Conservation (phyloP, 2,113 vertebrate species). For the Cebus imitator region DNA sequence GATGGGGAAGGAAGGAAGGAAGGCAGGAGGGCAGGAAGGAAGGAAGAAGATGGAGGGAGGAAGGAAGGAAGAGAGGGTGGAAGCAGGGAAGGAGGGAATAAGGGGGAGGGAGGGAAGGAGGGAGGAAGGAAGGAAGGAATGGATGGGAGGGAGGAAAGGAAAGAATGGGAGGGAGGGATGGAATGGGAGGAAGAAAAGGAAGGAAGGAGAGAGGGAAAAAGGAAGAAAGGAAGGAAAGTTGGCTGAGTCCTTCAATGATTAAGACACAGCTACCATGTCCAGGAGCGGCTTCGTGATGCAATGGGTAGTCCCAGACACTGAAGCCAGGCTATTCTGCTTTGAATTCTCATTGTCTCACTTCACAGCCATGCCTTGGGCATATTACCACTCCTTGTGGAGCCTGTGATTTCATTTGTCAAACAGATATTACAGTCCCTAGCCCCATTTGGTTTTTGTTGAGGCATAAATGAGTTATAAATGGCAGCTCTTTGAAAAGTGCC, state of each 20-base stretch:
- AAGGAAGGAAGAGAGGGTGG: too few relatives aligned
- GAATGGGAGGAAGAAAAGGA: too few relatives aligned
- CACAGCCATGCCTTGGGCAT: rapidly evolving
- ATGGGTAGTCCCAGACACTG: rapidly evolving
- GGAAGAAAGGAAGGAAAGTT: too few relatives aligned
- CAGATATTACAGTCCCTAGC: neutral
- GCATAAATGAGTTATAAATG: neutral
- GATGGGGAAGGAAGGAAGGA: neutral
- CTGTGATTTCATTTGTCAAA: neutral
- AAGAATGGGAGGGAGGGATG: too few relatives aligned
- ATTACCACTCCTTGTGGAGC: rapidly evolving
- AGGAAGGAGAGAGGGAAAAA: too few relatives aligned
- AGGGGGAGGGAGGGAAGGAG: too few relatives aligned
- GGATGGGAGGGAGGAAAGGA: too few relatives aligned
- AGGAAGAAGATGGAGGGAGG: neutral
- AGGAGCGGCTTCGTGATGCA: rapidly evolving
- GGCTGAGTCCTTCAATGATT: neutral
- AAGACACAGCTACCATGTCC: rapidly evolving
- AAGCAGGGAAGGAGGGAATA: too few relatives aligned
- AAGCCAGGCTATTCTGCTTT: too few relatives aligned
- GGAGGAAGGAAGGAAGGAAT: too few relatives aligned
- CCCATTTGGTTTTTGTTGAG: neutral
- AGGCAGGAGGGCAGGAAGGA: neutral
- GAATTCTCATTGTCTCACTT: neutral
- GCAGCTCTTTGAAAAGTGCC: neutral